Conservation (phyloP, 2,888 invertebrate genomes). For the Lamellibrachia satsuma region DNA sequence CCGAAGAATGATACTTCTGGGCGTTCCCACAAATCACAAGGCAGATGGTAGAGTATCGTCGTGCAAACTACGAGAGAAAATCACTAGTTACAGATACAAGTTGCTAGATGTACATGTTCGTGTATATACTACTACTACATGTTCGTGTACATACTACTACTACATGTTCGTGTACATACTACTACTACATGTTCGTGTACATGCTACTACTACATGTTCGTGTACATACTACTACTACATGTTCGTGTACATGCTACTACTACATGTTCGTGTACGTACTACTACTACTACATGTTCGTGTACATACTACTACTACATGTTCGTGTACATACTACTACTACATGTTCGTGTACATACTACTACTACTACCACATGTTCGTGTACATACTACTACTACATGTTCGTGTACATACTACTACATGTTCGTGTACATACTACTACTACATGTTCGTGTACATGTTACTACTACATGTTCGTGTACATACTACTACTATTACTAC, state of each 20-base stretch:
- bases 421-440: too few relatives aligned
- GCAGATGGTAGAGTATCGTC: not conserved
- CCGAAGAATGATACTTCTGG: not conserved
- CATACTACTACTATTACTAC: too few relatives aligned
- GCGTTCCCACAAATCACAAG: not conserved
- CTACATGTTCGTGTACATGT: too few relatives aligned
- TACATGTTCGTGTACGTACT: not conserved
- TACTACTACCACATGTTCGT: too few relatives aligned
- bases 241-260: not conserved
- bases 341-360: not conserved
- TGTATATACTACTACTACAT: not conserved
- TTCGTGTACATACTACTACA: not conserved
- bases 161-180: too few relatives aligned
- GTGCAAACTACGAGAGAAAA: not conserved
- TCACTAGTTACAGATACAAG: not conserved
- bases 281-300: not conserved
- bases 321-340: not conserved
- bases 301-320: not conserved
- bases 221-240: not conserved
- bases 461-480: too few relatives aligned
- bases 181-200: too few relatives aligned
- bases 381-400: not conserved
- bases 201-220: too few relatives aligned
- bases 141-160: too few relatives aligned
- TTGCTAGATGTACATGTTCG: not conserved